phyloP scores from a whole-genome alignment of 1,140 invertebrate genomes.

The Mya arenaria region DNA sequence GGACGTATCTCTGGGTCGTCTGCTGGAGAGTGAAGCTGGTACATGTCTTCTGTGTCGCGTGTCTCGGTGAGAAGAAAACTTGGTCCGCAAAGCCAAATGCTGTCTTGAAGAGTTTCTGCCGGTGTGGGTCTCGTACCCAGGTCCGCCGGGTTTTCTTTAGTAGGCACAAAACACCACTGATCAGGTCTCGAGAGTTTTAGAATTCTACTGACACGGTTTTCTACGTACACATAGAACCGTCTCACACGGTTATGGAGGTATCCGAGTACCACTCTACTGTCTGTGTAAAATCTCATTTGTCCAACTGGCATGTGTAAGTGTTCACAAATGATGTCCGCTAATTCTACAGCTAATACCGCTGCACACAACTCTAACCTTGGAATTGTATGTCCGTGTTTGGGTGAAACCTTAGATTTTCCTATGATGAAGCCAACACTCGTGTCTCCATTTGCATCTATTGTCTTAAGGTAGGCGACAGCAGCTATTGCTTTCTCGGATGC shows the following conservation, averaged over 20 bases:
- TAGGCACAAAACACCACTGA: slow-evolving; percentile 43
- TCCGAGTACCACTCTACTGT: slow-evolving; percentile 25
- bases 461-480: slow-evolving; percentile 39
- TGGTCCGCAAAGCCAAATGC: background rate
- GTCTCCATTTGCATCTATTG: background rate
- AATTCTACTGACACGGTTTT: slow-evolving; percentile 31
- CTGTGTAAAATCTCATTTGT: slow-evolving; percentile 26
- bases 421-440: slow-evolving; percentile 10
- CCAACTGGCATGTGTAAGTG: background rate
- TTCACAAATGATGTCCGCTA: slow-evolving; percentile 5
- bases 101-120: background rate
- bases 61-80: background rate
- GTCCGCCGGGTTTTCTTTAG: slow-evolving; percentile 54
- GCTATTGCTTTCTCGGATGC: slow-evolving; percentile 56
- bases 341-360: slow-evolving; percentile 33
- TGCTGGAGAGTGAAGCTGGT: background rate
- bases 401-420: slow-evolving; percentile 15
- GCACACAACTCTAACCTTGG: slow-evolving; percentile 47
- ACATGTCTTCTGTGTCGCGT: background rate
- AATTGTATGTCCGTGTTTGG: slow-evolving; percentile 21
- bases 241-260: slow-evolving; percentile 31
- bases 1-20: background rate
- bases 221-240: slow-evolving; percentile 45
- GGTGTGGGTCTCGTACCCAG: background rate
- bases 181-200: background rate